phyloP scores from a whole-genome alignment of 2,113 vertebrate species.

The Laterallus jamaicensis region DNA sequence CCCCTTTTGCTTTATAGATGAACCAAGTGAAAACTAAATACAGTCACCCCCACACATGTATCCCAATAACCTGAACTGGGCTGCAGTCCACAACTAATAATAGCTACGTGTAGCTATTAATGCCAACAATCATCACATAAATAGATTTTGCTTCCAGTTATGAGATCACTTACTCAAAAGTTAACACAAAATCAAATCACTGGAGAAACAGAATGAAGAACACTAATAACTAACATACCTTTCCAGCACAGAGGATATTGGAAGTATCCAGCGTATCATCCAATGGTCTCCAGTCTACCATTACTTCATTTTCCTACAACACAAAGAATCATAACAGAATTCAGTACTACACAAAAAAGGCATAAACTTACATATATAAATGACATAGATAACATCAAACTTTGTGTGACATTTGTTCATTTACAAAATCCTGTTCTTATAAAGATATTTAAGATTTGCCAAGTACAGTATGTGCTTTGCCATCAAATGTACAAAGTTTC shows the following conservation, averaged over 20 bases:
- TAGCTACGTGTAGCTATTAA: neutral
- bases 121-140: neutral
- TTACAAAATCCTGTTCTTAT: neutral
- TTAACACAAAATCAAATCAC: neutral
- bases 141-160: neutral
- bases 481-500: neutral
- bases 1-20: neutral
- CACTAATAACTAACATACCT: constrained; percentile 76
- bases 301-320: constrained; percentile 86
- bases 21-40: neutral
- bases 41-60: neutral
- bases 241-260: constrained; percentile 93
- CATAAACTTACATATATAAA: neutral
- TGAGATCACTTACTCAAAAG: neutral
- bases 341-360: neutral
- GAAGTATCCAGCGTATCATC: constrained; percentile 90
- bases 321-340: neutral
- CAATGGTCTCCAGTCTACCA: constrained; percentile 90
- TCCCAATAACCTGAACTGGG: neutral
- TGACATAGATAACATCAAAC: neutral
- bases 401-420: neutral
- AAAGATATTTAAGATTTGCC: neutral
- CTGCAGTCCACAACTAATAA: neutral
- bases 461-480: accelerated
- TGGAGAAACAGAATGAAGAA: neutral